Conservation (phyloP, 1,140 invertebrate species). For the Antheraea pernyi region DNA sequence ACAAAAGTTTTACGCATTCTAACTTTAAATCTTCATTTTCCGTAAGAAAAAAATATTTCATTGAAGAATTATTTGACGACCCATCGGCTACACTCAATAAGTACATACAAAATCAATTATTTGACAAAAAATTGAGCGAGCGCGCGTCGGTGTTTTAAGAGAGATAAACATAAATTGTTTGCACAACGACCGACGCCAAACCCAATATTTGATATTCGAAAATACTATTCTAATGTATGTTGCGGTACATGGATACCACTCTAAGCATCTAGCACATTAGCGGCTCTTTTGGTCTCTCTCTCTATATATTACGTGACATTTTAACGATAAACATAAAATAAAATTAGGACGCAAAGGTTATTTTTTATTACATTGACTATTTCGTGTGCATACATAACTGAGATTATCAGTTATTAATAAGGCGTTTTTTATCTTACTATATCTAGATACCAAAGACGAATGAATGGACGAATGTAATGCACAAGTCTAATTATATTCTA, state of each 20-base stretch:
- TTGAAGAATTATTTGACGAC: conserved; percentile 11
- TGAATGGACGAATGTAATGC: no score
- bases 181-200: conserved; percentile 69
- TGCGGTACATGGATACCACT: conserved; percentile 61
- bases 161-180: conserved; percentile 76
- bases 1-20: conserved; percentile 29
- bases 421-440: not conserved
- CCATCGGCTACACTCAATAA: conserved; percentile 46
- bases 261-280: conserved; percentile 62
- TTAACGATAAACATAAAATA: conserved; percentile 16
- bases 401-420: not conserved
- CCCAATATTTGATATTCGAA: conserved; percentile 77
- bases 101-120: conserved; percentile 75
- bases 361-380: not conserved
- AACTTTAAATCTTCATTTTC: not conserved
- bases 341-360: not conserved
- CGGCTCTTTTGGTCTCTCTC: conserved; percentile 62
- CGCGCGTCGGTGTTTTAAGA: conserved; percentile 73
- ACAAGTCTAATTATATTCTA: no score
- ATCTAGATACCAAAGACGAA: not conserved
- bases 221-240: conserved; percentile 77
- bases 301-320: conserved; percentile 42
- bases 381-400: not conserved
- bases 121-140: conserved; percentile 71
- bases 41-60: not conserved